Percentiles rank a stretch among this genome's conserved stretches.
Conservation (phyloP, 2,113 vertebrate genomes). For the Phaethornis superciliosus region DNA sequence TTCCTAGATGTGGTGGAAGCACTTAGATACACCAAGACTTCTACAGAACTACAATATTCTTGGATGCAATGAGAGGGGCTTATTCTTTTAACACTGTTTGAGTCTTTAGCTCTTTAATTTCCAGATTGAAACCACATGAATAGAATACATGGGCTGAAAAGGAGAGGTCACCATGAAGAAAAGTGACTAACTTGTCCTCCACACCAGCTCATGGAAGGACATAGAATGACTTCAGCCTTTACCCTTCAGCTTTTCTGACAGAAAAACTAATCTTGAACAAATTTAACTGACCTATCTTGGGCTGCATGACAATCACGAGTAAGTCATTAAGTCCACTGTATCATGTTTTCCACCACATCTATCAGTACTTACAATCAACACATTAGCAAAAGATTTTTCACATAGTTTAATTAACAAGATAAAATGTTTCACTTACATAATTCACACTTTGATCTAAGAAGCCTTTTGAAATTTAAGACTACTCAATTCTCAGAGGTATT, state of each 20-base stretch:
- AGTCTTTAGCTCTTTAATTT: not conserved
- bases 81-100: not conserved
- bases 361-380: slow-evolving; percentile 46
- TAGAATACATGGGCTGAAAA: not conserved
- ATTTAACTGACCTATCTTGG: not conserved
- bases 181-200: not conserved
- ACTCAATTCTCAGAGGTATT: not conserved
- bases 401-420: slow-evolving; percentile 17
- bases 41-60: not conserved
- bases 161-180: not conserved
- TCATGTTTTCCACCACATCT: slow-evolving; percentile 65
- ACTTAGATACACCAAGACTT: slow-evolving; percentile 30
- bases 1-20: slow-evolving; percentile 63
- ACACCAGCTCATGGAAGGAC: not conserved
- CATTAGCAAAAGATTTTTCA: slow-evolving; percentile 15
- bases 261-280: not conserved
- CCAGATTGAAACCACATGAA: not conserved
- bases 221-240: not conserved
- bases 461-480: not conserved
- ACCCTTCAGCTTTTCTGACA: not conserved
- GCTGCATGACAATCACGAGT: not conserved
- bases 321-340: slow-evolving; percentile 18
- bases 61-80: not conserved
- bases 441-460: slow-evolving; percentile 2
- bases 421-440: not conserved